Conservation (phyloP, 2,888 invertebrate species). For the Yponomeuta evonymella region DNA sequence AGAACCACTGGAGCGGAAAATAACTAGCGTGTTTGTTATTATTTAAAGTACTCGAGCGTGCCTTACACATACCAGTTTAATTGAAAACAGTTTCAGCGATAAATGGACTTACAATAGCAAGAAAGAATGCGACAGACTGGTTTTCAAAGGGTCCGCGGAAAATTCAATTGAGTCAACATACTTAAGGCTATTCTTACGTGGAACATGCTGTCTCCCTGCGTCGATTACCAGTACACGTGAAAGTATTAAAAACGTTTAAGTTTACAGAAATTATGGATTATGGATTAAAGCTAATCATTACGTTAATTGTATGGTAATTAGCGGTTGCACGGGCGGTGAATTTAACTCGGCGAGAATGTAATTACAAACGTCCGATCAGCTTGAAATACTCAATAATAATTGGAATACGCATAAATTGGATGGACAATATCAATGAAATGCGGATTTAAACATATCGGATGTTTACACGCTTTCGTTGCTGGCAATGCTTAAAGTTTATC, state of each 20-base stretch:
- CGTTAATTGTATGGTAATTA: slow-evolving; percentile 69
- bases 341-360: slow-evolving; percentile 60
- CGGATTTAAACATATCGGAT: slow-evolving; percentile 19
- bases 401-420: slow-evolving; percentile 43
- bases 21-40: slow-evolving; percentile 26
- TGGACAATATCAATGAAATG: slow-evolving; percentile 30
- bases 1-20: slow-evolving; percentile 6
- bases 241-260: no score
- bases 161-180: no score
- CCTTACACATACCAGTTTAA: slow-evolving; percentile 50
- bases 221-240: no score
- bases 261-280: background rate
- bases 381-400: slow-evolving; percentile 68
- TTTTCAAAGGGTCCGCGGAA: no score
- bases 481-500: no score
- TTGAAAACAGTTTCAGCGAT: slow-evolving; percentile 44
- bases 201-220: background rate
- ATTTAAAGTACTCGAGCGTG: slow-evolving; percentile 45
- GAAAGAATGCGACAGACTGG: no score
- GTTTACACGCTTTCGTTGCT: background rate
- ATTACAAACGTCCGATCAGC: slow-evolving; percentile 65
- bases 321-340: slow-evolving; percentile 54
- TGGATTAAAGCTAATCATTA: slow-evolving; percentile 61
- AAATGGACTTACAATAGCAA: background rate
- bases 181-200: background rate